Conservation (phyloP, 2,113 vertebrate genomes). For the Galeopterus variegatus region DNA sequence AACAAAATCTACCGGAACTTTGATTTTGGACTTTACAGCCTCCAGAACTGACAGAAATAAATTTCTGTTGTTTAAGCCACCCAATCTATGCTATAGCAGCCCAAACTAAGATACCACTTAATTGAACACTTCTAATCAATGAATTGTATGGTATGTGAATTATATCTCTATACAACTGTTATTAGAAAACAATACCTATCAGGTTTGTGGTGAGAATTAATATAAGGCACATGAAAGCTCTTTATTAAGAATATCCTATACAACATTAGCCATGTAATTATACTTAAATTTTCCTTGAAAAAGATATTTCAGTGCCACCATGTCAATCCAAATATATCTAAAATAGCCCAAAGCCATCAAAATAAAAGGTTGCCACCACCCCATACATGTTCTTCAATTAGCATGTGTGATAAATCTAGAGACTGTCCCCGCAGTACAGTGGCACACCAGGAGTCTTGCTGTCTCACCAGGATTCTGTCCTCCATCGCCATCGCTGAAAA, state of each 20-base stretch:
- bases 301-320: neutral
- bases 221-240: neutral
- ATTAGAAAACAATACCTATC: neutral
- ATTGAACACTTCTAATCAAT: neutral
- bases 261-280: neutral
- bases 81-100: neutral
- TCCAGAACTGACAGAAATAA: neutral
- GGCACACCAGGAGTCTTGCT: neutral
- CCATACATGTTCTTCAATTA: neutral
- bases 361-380: neutral
- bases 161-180: neutral
- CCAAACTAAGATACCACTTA: neutral
- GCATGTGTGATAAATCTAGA: neutral
- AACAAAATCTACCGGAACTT: neutral
- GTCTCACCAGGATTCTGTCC: neutral
- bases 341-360: constrained; percentile 2
- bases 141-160: neutral
- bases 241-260: constrained; percentile 9
- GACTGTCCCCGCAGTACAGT: no score
- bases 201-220: constrained; percentile 1
- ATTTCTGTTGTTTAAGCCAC: neutral
- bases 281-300: neutral
- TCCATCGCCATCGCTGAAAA: neutral
- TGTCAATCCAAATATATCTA: neutral
- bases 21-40: neutral